Conservation (phyloP, 2,888 invertebrate genomes). For the Drosophila sordidula region DNA sequence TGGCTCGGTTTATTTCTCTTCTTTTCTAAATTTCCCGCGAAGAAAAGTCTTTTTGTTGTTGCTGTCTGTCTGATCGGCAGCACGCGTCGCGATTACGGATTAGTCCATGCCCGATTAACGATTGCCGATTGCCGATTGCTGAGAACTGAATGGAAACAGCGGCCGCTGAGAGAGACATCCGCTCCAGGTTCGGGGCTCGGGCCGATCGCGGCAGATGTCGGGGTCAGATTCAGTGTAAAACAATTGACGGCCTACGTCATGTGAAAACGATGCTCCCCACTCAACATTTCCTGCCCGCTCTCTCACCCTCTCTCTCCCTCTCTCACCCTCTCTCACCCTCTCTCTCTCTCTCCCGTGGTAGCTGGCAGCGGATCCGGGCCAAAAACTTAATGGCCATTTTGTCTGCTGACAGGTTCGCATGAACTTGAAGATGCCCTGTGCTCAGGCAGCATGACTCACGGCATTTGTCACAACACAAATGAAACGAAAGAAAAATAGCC, state of each 20-base stretch:
- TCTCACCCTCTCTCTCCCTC: background rate
- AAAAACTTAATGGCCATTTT: slow-evolving; percentile 43
- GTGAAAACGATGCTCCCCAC: slow-evolving; percentile 22
- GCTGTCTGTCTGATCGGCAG: background rate
- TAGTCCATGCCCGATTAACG: slow-evolving; percentile 26
- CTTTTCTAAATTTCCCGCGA: slow-evolving; percentile 8
- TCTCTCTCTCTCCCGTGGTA: too few relatives aligned
- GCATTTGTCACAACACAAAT: background rate
- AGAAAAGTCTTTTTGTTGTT: slow-evolving; percentile 6
- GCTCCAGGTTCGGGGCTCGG: slow-evolving; percentile 32
- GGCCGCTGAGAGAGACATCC: slow-evolving; percentile 50
- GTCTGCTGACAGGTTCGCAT: slow-evolving; percentile 48
- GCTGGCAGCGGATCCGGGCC: slow-evolving; percentile 19
- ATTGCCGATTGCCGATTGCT: slow-evolving; percentile 24
- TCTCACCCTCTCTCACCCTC: background rate
- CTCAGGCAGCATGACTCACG: slow-evolving; percentile 38
- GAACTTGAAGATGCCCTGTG: slow-evolving; percentile 56
- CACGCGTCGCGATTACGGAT: slow-evolving; percentile 46
- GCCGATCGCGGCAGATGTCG: background rate
- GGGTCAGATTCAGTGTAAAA: background rate
- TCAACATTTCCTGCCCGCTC: slow-evolving; percentile 21
- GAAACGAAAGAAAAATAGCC: background rate
- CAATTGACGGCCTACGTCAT: slow-evolving; percentile 51
- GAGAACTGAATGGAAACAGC: slow-evolving; percentile 43
- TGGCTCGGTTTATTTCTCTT: slow-evolving; percentile 1